phyloP scores from a whole-genome alignment of 2,797 vertebrate species.

The Geotrypetes seraphini region DNA sequence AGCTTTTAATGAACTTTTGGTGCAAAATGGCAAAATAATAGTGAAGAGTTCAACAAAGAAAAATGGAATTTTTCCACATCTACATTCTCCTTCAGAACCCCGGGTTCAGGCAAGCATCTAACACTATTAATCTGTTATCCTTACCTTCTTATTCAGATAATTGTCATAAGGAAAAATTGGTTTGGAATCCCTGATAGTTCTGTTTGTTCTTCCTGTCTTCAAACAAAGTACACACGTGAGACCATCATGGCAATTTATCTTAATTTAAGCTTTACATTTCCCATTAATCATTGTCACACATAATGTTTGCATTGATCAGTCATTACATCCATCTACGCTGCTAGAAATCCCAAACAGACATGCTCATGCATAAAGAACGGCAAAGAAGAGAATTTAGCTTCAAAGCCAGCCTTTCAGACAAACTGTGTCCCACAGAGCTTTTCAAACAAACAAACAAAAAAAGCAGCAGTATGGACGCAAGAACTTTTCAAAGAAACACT shows the following conservation, averaged over 20 bases:
- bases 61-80: neutral
- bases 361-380: too few relatives aligned
- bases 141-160: conserved; percentile 10
- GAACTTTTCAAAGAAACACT: too few relatives aligned
- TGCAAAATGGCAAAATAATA: neutral
- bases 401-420: too few relatives aligned
- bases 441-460: too few relatives aligned
- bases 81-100: too few relatives aligned
- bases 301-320: neutral
- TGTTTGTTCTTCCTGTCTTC: conserved; percentile 2
- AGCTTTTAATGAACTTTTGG: conserved; percentile 17
- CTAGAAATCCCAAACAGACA: too few relatives aligned
- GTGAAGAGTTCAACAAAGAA: conserved; percentile 8
- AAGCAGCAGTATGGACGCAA: too few relatives aligned
- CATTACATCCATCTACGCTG: neutral
- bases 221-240: neutral
- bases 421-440: too few relatives aligned
- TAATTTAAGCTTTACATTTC: conserved; percentile 5
- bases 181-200: conserved; percentile 1
- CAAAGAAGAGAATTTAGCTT: too few relatives aligned
- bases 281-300: conserved; percentile 2
- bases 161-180: conserved; percentile 9
- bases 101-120: neutral
- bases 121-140: conserved; percentile 5
- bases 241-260: conserved; percentile 1